Evolutionary conservation across 2,113 vertebrate species (phyloP).

Genomic region (Rostratula benghalensis): DNA sequence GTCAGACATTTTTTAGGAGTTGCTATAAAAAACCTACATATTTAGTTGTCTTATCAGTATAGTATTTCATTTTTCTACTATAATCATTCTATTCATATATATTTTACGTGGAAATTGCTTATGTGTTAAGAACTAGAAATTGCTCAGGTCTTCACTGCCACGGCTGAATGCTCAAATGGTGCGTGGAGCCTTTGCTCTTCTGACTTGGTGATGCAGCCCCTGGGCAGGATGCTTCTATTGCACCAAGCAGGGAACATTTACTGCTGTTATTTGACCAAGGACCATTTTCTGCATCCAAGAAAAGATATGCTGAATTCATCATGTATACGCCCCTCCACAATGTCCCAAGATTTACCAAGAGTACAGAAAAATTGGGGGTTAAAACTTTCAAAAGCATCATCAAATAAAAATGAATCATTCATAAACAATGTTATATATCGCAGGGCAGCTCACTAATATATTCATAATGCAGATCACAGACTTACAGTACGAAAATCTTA

Average conservation of each 20-base stretch:
- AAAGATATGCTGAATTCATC: neutral
- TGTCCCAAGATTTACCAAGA: neutral
- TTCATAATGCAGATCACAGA: neutral
- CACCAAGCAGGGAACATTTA: neutral
- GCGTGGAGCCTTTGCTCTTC: neutral
- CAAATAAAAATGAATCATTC: neutral
- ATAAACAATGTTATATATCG: neutral
- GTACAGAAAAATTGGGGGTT: neutral
- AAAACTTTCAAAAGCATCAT: neutral
- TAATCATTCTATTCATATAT: neutral
- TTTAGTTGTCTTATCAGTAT: neutral
- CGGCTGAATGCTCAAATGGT: neutral
- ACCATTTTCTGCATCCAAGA: neutral
- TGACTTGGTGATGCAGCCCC: rapidly evolving
- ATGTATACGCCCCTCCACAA: neutral
- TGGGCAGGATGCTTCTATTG: neutral
- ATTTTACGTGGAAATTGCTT: neutral
- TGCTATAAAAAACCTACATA: neutral
- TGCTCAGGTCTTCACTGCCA: neutral
- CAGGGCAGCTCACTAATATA: neutral
- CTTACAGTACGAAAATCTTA: neutral
- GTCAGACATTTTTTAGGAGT: neutral
- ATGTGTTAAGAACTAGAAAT: neutral
- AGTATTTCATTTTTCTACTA: neutral
- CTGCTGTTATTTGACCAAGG: neutral